phyloP scores from a whole-genome alignment of 1,140 invertebrate genomes.

The Mercenaria mercenaria region DNA sequence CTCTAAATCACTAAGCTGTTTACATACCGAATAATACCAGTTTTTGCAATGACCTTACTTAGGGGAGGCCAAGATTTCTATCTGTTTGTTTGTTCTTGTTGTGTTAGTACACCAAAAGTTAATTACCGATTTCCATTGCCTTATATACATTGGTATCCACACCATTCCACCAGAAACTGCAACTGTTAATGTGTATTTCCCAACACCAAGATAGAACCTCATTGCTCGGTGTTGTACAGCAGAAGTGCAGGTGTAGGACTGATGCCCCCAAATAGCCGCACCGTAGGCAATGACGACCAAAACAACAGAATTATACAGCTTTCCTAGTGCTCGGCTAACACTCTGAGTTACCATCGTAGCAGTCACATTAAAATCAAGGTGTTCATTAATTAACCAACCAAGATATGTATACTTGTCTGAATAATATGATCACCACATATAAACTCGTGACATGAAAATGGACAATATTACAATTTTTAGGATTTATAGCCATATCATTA shows the following conservation, averaged over 20 bases:
- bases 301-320: constrained; percentile 51
- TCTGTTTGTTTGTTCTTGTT: constrained; percentile 19
- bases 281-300: too few relatives aligned
- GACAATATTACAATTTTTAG: neutral
- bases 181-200: constrained; percentile 43
- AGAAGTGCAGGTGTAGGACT: constrained; percentile 5
- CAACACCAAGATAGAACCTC: constrained; percentile 40
- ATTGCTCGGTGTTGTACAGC: constrained; percentile 39
- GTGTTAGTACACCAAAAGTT: neutral
- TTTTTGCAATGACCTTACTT: neutral
- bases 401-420: constrained; percentile 36
- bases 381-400: constrained; percentile 2
- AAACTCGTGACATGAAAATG: constrained; percentile 8
- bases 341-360: constrained; percentile 18
- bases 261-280: neutral
- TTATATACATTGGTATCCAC: neutral
- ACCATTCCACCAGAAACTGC: constrained; percentile 41
- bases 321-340: constrained; percentile 38
- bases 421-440: constrained; percentile 23
- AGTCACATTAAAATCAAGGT: constrained; percentile 30
- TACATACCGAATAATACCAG: neutral
- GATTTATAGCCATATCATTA: constrained; percentile 6
- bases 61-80: neutral
- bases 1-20: neutral
- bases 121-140: constrained; percentile 29